A percentile compares a stretch with the other conserved stretches of the same genome.
These are phyloP conservation scores for Drosophila silvestris DNA, from an alignment of 2,888 invertebrate species.

Conservation along the genomic window DNA sequence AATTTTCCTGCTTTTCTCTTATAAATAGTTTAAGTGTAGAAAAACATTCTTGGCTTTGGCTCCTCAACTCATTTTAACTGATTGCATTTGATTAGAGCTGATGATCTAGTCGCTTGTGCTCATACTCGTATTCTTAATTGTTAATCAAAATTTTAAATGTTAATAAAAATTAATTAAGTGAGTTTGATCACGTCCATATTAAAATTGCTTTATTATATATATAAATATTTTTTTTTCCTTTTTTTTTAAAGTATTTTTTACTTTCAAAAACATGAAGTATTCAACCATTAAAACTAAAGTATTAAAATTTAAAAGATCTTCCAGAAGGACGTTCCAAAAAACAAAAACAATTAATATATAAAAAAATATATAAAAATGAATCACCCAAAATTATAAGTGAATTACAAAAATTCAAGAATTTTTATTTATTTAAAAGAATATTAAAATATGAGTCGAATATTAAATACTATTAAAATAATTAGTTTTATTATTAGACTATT, in stretches of 20 bases:
- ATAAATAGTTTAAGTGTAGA: not conserved
- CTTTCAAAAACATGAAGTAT: not conserved
- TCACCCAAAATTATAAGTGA: not conserved
- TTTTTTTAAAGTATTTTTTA: too few species aligned
- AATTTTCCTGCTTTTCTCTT: not conserved
- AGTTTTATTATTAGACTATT: not conserved
- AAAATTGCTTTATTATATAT: not conserved
- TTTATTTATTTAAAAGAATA: too few species aligned
- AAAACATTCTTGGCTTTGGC: not conserved
- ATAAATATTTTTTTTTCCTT: not conserved
- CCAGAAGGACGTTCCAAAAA: not conserved
- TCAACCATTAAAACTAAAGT: not conserved
- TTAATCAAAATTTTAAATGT: not conserved
- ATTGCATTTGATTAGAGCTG: not conserved
- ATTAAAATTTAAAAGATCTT: fast-evolving
- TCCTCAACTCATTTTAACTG: not conserved
- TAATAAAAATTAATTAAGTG: not conserved
- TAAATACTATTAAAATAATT: not conserved
- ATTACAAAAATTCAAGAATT: not conserved
- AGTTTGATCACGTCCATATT: not conserved
- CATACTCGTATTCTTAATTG: not conserved
- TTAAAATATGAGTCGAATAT: not conserved
- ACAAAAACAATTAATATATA: not conserved
- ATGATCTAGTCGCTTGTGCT: not conserved
- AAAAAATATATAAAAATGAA: not conserved